These are phyloP conservation scores for Hepsetus odoe DNA, from an alignment of 2,113 vertebrate species.

Conservation along the genomic window DNA sequence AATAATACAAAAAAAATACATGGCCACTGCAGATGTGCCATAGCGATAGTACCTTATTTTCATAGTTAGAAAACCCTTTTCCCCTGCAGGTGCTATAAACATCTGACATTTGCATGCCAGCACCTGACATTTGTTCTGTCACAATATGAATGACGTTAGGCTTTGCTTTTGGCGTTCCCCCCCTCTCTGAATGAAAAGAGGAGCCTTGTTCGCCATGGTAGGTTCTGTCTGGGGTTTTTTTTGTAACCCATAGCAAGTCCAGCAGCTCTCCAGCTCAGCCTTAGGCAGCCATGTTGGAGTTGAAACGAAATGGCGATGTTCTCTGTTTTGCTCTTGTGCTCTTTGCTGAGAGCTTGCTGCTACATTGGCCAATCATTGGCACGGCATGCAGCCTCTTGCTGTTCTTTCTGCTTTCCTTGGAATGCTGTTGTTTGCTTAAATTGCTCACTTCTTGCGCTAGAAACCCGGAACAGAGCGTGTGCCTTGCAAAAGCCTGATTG, in stretches of 20 bases:
- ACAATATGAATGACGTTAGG: neutral
- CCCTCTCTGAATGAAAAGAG: constrained; percentile 10
- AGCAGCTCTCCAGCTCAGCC: constrained; percentile 26
- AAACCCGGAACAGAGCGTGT: constrained; percentile 60
- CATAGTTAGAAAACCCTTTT: constrained; percentile 33
- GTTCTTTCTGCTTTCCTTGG: constrained; percentile 61
- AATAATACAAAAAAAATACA: constrained; percentile 19
- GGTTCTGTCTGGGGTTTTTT: constrained; percentile 25
- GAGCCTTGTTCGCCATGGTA: constrained; percentile 12
- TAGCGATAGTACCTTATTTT: constrained; percentile 37
- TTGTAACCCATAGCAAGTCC: constrained; percentile 19
- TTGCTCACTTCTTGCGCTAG: constrained; percentile 66
- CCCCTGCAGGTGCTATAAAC: constrained; percentile 6
- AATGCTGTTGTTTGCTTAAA: constrained; percentile 72
- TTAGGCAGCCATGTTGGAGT: constrained; percentile 48
- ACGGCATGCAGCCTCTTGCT: constrained; percentile 37
- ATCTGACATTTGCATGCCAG: neutral
- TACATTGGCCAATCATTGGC: constrained; percentile 46
- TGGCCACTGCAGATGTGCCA: constrained; percentile 37
- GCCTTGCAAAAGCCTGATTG: constrained; percentile 72
- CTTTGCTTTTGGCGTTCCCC: constrained; percentile 13
- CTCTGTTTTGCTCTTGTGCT: constrained; percentile 44
- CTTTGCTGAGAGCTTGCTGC: constrained; percentile 26
- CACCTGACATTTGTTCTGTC: constrained; percentile 19
- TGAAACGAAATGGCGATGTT: constrained; percentile 31